phyloP scores from a whole-genome alignment of 2,888 invertebrate species.

The Chelonus formosanus region DNA sequence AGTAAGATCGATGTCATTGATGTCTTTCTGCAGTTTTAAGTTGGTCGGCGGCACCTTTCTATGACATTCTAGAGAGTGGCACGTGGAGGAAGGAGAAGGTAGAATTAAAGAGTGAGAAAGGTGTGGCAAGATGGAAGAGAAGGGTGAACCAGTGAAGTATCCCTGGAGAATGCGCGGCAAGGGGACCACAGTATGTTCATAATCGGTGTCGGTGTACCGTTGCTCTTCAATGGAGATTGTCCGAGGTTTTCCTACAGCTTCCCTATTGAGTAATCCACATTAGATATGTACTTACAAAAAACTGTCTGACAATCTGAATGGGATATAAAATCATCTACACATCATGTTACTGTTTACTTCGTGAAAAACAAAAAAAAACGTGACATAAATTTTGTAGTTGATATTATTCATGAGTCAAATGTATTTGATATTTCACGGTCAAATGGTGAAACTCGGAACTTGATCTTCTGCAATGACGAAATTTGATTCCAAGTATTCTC shows the following conservation, averaged over 20 bases:
- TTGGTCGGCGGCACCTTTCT: conserved; percentile 23
- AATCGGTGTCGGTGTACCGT: conserved; percentile 69
- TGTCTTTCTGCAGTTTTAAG: conserved; percentile 11
- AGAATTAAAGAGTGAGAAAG: conserved; percentile 15
- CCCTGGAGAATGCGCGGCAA: conserved; percentile 41
- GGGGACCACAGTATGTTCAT: conserved; percentile 46
- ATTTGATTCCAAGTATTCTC: conserved; percentile 9
- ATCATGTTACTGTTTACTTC: too few relatives aligned
- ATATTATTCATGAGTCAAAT: neutral
- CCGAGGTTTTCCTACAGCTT: conserved; percentile 48
- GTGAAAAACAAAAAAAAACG: neutral
- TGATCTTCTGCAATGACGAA: conserved; percentile 7
- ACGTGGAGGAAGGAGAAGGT: conserved; percentile 27
- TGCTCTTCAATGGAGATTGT: conserved; percentile 64
- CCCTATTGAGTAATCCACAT: too few relatives aligned
- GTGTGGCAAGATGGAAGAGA: conserved; percentile 28
- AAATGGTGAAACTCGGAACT: conserved; percentile 13
- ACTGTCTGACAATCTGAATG: too few relatives aligned
- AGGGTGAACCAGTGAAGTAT: conserved; percentile 34
- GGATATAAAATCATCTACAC: too few relatives aligned
- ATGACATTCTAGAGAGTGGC: conserved; percentile 20
- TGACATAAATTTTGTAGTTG: neutral
- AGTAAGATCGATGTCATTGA: conserved; percentile 4
- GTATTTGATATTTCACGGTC: conserved; percentile 1
- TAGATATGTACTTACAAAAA: too few relatives aligned